Evolutionary conservation across 2,797 vertebrate genomes (phyloP).

Genomic region (Ambastaia sidthimunki): DNA sequence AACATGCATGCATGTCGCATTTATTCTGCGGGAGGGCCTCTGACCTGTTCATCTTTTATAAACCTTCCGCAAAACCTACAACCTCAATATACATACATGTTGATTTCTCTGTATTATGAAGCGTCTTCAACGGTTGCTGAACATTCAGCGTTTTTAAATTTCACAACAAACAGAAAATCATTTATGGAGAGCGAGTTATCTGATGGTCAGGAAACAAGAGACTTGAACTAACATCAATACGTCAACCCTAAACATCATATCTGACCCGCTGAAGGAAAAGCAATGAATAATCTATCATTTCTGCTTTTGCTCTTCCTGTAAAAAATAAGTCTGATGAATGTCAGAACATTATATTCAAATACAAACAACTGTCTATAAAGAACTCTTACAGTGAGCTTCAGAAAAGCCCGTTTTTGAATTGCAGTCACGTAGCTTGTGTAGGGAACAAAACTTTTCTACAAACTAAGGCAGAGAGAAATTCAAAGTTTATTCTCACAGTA

Average conservation of each 20-base stretch:
- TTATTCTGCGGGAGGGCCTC: conserved; percentile 25
- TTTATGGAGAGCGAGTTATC: neutral
- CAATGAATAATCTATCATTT: conserved; percentile 36
- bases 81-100: too few species aligned
- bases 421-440: conserved; percentile 28
- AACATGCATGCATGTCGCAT: conserved; percentile 9
- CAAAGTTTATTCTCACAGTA: conserved; percentile 33
- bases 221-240: neutral
- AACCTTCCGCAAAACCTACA: neutral
- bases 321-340: conserved; percentile 31
- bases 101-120: too few species aligned
- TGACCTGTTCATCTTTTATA: conserved; percentile 26
- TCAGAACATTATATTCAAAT: conserved; percentile 22
- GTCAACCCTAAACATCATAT: neutral
- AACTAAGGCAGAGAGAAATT: conserved; percentile 26
- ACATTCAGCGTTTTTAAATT: neutral
- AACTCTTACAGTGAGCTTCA: conserved; percentile 17
- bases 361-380: conserved; percentile 17
- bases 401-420: conserved; percentile 18
- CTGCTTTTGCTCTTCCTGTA: neutral
- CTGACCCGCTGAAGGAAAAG: conserved; percentile 11
- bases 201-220: neutral
- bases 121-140: too few species aligned
- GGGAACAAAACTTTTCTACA: conserved; percentile 28
- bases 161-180: neutral